A percentile compares a stretch with the other conserved stretches of the same genome.
phyloP scores from a whole-genome alignment of 2,113 vertebrate genomes.

The Callithrix jacchus region DNA sequence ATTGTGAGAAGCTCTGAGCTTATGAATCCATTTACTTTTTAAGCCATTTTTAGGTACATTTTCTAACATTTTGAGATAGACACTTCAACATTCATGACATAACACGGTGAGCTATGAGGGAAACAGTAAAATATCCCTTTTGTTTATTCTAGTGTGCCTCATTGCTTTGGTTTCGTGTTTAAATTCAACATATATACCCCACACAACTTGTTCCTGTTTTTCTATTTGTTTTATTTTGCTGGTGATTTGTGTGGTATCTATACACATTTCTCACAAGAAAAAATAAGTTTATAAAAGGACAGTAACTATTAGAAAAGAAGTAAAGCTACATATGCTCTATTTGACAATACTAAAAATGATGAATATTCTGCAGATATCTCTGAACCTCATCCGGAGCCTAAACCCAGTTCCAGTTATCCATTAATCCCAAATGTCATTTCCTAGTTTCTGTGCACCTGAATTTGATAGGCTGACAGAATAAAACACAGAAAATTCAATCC shows the following conservation, averaged over 20 bases:
- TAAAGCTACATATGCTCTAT: neutral
- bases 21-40: neutral
- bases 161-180: neutral
- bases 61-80: neutral
- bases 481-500: neutral
- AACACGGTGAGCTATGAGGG: neutral
- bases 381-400: neutral
- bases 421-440: neutral
- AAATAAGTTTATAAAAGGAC: neutral
- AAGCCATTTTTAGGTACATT: neutral
- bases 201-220: neutral
- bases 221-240: neutral
- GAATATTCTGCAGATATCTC: neutral
- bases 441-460: neutral
- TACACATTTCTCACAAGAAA: neutral
- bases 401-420: neutral
- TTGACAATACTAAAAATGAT: neutral
- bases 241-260: neutral
- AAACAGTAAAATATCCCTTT: neutral
- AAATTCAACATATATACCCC: neutral
- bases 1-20: neutral
- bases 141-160: neutral
- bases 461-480: neutral
- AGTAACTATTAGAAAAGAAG: neutral
- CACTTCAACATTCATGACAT: neutral